Evolutionary conservation across 1,140 invertebrate species (phyloP).

Genomic region (Popillia japonica): DNA sequence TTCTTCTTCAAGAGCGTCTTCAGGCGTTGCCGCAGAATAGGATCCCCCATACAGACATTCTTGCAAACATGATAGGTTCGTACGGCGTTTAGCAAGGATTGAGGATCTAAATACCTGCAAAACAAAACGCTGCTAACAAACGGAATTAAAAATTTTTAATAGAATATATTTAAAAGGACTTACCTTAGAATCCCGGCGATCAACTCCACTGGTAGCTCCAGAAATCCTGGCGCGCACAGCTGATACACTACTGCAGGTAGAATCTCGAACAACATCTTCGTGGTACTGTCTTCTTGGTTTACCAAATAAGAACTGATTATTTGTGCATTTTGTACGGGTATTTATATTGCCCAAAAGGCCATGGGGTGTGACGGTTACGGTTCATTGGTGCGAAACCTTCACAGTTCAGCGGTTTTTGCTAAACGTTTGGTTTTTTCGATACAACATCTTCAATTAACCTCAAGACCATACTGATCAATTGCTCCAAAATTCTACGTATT

Average conservation of each 20-base stretch:
- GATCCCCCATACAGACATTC: not conserved
- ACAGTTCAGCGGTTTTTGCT: not conserved
- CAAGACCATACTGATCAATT: too few species aligned
- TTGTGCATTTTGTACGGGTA: not conserved
- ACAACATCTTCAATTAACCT: too few species aligned
- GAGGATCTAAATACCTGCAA: not conserved
- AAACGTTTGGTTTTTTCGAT: not conserved
- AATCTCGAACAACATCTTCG: slow-evolving; percentile 12
- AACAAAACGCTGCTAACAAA: not conserved
- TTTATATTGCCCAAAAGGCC: not conserved
- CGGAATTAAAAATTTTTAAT: not conserved
- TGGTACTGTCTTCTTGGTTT: not conserved
- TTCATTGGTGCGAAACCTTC: not conserved
- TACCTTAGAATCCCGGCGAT: slow-evolving; percentile 6
- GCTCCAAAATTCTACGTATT: too few species aligned
- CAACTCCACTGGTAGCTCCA: slow-evolving; percentile 17
- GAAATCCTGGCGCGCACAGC: not conserved
- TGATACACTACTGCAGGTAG: not conserved
- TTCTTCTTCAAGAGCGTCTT: not conserved
- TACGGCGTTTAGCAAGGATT: not conserved
- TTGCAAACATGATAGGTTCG: not conserved
- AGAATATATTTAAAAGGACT: not conserved
- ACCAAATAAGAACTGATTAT: not conserved
- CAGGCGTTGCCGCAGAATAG: not conserved
- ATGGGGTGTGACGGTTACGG: not conserved